Percentiles rank a stretch among this genome's conserved stretches.
These are phyloP conservation scores for Papilio polytes DNA, from an alignment of 1,140 invertebrate genomes.

Conservation along the genomic window DNA sequence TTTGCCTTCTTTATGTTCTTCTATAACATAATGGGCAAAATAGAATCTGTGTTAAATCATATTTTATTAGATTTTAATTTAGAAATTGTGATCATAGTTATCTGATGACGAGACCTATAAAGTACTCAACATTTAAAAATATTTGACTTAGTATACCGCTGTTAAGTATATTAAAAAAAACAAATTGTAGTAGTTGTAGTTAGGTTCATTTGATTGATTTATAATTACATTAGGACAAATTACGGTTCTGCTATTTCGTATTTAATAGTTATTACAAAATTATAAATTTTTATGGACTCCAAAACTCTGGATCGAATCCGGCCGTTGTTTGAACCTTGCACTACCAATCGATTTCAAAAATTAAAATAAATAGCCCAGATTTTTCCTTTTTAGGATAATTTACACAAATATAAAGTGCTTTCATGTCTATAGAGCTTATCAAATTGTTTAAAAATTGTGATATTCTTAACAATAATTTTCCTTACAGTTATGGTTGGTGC, in stretches of 20 bases:
- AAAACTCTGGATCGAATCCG: neutral
- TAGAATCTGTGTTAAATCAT: neutral
- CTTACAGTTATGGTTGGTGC: slow-evolving; percentile 67
- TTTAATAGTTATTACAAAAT: neutral
- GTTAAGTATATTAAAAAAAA: neutral
- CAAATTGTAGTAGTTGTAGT: too few relatives aligned
- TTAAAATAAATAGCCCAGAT: too few relatives aligned
- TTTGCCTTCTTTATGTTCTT: neutral
- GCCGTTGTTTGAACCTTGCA: neutral
- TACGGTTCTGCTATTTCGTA: neutral
- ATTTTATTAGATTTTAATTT: neutral
- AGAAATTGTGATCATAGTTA: neutral
- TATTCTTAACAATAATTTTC: slow-evolving; percentile 43
- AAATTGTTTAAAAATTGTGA: neutral
- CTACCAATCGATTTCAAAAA: too few relatives aligned
- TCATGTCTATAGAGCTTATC: neutral
- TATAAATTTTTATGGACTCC: neutral
- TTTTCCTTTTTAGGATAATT: too few relatives aligned
- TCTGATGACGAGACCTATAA: neutral
- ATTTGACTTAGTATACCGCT: neutral
- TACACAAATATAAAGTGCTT: too few relatives aligned
- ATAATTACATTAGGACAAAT: neutral
- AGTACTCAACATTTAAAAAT: neutral
- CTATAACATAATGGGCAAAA: neutral
- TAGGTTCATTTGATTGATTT: too few relatives aligned